These are phyloP conservation scores for Tympanoctomys barrerae DNA, from an alignment of 2,797 vertebrate genomes.

Conservation along the genomic window DNA sequence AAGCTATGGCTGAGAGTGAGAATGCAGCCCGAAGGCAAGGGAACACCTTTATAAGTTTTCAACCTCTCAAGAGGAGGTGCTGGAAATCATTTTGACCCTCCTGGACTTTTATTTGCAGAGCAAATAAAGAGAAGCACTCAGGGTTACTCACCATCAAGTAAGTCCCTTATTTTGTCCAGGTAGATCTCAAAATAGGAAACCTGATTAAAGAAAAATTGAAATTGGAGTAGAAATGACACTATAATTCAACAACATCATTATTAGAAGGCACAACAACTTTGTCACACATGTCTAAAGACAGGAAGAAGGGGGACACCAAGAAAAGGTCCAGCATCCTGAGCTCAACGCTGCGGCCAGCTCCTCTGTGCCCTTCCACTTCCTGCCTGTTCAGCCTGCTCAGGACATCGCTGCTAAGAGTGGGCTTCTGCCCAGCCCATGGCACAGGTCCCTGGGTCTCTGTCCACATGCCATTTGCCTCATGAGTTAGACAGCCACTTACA, in stretches of 20 bases:
- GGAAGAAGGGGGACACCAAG: neutral
- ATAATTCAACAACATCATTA: constrained; percentile 15
- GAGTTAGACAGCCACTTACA: neutral
- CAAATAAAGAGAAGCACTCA: constrained; percentile 23
- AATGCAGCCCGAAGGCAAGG: neutral
- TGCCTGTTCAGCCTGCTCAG: neutral
- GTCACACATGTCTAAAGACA: neutral
- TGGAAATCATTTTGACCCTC: neutral
- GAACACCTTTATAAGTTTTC: neutral
- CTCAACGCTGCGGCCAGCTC: neutral
- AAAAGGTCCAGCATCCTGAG: neutral
- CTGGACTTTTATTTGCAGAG: neutral
- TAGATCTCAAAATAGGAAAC: constrained; percentile 99
- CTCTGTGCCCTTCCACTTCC: neutral
- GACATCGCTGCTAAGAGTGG: neutral
- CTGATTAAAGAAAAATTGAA: constrained; percentile 86
- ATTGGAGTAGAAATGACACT: constrained; percentile 51
- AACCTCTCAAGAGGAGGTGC: constrained; percentile 7
- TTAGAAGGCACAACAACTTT: neutral
- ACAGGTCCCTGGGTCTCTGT: neutral
- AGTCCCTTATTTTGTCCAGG: constrained; percentile 97
- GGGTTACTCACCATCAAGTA: constrained; percentile 93
- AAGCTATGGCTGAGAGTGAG: constrained; percentile 5
- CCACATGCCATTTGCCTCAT: neutral
- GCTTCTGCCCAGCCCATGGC: no score